Percentiles rank a stretch among this genome's conserved stretches.
Evolutionary conservation across 1,140 invertebrate genomes (phyloP).

Genomic region (Diorhabda elongata): DNA sequence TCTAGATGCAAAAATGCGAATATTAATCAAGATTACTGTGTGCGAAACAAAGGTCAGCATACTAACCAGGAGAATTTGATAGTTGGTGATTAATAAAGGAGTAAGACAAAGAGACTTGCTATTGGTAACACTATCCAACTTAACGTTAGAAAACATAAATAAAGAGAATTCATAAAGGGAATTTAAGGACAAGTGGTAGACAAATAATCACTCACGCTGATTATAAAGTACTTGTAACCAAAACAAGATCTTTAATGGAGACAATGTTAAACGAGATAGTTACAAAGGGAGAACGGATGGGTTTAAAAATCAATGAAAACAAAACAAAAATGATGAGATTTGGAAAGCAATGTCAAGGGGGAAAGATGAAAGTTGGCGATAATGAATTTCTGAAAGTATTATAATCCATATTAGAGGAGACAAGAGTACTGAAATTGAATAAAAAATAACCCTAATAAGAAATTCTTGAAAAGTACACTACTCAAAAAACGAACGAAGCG

Average conservation of each 20-base stretch:
- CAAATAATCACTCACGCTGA: slow-evolving; percentile 11
- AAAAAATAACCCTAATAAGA: neutral
- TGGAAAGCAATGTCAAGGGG: neutral
- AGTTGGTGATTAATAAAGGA: slow-evolving; percentile 6
- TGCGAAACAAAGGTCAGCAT: neutral
- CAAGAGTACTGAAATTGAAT: neutral
- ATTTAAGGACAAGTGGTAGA: neutral
- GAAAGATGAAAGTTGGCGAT: neutral
- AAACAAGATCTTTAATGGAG: neutral
- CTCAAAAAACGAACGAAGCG: neutral
- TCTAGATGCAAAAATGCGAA: slow-evolving; percentile 6
- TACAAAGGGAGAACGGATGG: neutral
- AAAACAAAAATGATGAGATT: slow-evolving; percentile 6
- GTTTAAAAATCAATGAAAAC: neutral
- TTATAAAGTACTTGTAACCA: slow-evolving; percentile 1
- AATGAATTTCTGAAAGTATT: neutral
- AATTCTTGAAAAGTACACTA: neutral
- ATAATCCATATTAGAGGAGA: neutral
- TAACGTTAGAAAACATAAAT: slow-evolving; percentile 11
- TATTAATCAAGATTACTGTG: neutral
- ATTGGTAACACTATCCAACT: slow-evolving; percentile 13
- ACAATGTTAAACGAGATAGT: neutral
- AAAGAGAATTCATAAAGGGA: neutral
- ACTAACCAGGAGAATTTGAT: neutral
- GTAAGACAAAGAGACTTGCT: slow-evolving; percentile 14